Percentiles rank a stretch among this genome's conserved stretches.
Evolutionary conservation across 2,113 vertebrate genomes (phyloP).

Genomic region (Gallinago undulata): DNA sequence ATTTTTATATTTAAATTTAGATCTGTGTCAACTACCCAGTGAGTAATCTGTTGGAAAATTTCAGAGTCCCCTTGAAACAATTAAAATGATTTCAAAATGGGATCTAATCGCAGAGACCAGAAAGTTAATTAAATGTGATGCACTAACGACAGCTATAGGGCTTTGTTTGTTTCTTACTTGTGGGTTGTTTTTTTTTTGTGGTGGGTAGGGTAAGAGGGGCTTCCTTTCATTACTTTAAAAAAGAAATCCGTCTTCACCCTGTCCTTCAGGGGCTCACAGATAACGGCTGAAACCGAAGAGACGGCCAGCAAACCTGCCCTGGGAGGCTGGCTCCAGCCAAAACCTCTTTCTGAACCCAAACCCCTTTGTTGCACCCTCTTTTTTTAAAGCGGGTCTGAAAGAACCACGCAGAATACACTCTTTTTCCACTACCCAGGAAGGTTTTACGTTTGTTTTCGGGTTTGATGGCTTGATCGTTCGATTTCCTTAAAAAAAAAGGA

Average conservation of each 20-base stretch:
- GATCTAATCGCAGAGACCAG: not conserved
- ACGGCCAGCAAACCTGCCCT: fast-evolving
- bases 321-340: not conserved
- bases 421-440: not conserved
- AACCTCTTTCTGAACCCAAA: not conserved
- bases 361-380: fast-evolving
- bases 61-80: not conserved
- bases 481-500: not conserved
- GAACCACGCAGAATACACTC: not conserved
- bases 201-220: not conserved
- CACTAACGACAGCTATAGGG: not conserved
- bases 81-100: not conserved
- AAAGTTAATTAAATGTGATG: not conserved
- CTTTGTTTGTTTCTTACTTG: not conserved
- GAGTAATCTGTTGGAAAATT: not conserved
- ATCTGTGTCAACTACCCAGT: not conserved
- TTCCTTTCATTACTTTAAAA: not conserved
- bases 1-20: not conserved
- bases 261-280: fast-evolving
- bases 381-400: not conserved
- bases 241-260: not conserved
- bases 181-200: too few relatives aligned
- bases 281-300: fast-evolving
- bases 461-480: not conserved
- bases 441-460: not conserved